A percentile compares a stretch with the other conserved stretches of the same genome.
Evolutionary conservation across 2,888 invertebrate species (phyloP).

Genomic region (Euphydryas editha): DNA sequence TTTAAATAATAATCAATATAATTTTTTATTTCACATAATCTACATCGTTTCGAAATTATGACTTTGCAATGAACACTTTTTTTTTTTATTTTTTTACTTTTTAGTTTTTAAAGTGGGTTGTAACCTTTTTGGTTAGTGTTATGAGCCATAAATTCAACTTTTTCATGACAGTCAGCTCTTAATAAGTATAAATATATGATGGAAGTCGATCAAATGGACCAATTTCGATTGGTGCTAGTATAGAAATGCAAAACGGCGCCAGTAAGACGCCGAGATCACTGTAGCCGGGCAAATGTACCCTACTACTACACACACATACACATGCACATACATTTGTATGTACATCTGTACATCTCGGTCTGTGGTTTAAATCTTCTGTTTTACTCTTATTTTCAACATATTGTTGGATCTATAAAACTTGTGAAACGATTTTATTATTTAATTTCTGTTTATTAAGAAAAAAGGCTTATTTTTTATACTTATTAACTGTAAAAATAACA

Average conservation of each 20-base stretch:
- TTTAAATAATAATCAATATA: too few relatives aligned
- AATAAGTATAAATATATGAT: not conserved
- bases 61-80: too few relatives aligned
- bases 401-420: not conserved
- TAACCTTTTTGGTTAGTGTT: too few relatives aligned
- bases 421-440: not conserved
- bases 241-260: constrained; percentile 67
- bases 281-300: constrained; percentile 42
- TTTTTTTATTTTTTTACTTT: too few relatives aligned
- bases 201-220: constrained; percentile 11
- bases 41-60: too few relatives aligned
- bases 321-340: constrained; percentile 10
- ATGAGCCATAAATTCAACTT: too few relatives aligned
- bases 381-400: not conserved
- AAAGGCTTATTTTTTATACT: too few relatives aligned
- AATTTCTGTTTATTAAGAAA: too few relatives aligned
- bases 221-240: constrained; percentile 44
- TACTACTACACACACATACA: constrained; percentile 12
- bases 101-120: too few relatives aligned
- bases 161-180: not conserved
- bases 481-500: too few relatives aligned
- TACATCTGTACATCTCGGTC: not conserved
- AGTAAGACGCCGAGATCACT: constrained; percentile 57
- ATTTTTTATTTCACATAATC: too few relatives aligned
- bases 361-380: not conserved